Percentiles rank a stretch among this genome's conserved stretches.
phyloP scores from a whole-genome alignment of 2,888 invertebrate species.

The Byasa hedistus region DNA sequence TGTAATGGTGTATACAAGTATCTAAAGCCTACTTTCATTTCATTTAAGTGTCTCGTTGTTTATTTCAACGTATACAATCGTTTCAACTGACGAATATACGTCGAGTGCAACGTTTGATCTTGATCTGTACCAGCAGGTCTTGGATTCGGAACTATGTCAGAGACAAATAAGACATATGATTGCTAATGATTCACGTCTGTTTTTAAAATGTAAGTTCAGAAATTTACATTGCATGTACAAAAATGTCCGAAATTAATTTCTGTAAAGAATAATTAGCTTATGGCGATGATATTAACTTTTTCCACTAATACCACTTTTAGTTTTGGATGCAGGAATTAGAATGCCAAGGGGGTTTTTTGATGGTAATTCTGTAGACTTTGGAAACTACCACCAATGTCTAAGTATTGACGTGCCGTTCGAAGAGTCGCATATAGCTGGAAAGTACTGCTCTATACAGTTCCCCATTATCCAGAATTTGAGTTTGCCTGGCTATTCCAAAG shows the following conservation, averaged over 20 bases:
- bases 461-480: slow-evolving; percentile 30
- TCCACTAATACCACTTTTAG: slow-evolving; percentile 32
- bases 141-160: slow-evolving; percentile 54
- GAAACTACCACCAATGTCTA: slow-evolving; percentile 51
- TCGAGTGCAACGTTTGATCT: not conserved
- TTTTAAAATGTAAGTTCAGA: not conserved
- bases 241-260: no score
- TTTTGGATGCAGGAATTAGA: slow-evolving; percentile 46
- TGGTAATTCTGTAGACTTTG: slow-evolving; percentile 43
- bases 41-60: not conserved
- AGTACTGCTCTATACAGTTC: slow-evolving; percentile 49
- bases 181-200: not conserved
- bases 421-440: slow-evolving; percentile 44
- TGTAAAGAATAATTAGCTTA: no score
- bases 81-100: not conserved
- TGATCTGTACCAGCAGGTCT: slow-evolving; percentile 49
- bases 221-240: not conserved
- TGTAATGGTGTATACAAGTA: no score
- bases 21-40: not conserved
- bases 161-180: slow-evolving; percentile 43
- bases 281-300: no score
- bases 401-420: slow-evolving; percentile 37
- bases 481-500: slow-evolving; percentile 23
- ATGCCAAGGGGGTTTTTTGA: slow-evolving; percentile 44
- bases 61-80: not conserved